Evolutionary conservation across 1,140 invertebrate genomes (phyloP), one percentile per base, ranked within the genome.

Genomic region (Dufourea novaeangliae): DNA sequence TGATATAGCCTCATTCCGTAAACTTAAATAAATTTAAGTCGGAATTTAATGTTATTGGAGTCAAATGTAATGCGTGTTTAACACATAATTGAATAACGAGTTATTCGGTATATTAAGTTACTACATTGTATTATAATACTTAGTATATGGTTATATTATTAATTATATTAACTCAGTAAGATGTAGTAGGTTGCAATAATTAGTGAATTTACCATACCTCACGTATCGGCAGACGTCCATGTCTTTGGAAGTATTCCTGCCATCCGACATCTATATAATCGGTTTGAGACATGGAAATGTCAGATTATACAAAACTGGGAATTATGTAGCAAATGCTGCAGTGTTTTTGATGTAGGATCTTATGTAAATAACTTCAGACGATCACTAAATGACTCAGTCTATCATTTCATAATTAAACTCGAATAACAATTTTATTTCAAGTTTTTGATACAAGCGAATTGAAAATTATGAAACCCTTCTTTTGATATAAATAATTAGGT

Each of bases 221-320:
- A 1, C 80, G 81, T 82, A 90, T 86, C 44, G 86, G 87, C 56
- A 90, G 77, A 57, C 32, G 34, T 32, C 86, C 85, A 52, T 82
- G 57, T 78, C 59, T 87, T n/a, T 52, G 32, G 34, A 79, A 69
- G 37, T 0, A 8, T 10, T 41, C 52, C 22, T 14, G 50, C 59
- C 44, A 52, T 76, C 54, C 20, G 29, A 64, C 63, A 57, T 34
- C 64, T 80, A 78, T 82, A 37, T 57, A 11, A 2, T 37, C 7
- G 8, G 17, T 17, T 22, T 62, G 1, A 20, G 14, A n/a, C n/a
- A n/a, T 22, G 1, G 6, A 27, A 39, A 17, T 8, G 20, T 39
- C 7, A 22, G 39, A 22, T 29, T 29, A 17, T 10, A n/a, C 3
- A 10, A 14, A 52, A 17, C 57, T 6, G 25, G 20, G 22, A 56